Evolutionary conservation across 1,140 invertebrate species (phyloP).

Genomic region (Drosophila nannoptera): DNA sequence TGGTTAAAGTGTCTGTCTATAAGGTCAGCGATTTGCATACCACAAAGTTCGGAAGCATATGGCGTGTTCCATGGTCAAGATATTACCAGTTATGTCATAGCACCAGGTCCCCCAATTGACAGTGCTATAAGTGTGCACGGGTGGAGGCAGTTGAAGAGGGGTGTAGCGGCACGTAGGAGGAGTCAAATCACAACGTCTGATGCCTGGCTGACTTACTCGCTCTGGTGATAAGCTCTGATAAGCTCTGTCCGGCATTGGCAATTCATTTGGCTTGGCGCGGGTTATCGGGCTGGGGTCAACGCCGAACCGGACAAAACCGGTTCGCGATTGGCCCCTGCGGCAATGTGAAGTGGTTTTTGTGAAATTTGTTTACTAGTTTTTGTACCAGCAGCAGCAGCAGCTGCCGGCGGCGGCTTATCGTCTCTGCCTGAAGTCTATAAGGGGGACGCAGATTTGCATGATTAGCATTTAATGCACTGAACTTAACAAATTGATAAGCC

Average conservation of each 20-base stretch:
- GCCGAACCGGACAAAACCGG: slow-evolving; percentile 25
- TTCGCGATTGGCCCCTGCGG: slow-evolving; percentile 13
- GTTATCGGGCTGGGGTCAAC: slow-evolving; percentile 38
- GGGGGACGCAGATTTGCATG: slow-evolving; percentile 1
- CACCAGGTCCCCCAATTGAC: no score
- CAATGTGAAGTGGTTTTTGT: slow-evolving; percentile 26
- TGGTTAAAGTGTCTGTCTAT: not conserved
- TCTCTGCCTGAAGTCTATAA: no score
- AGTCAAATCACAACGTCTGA: slow-evolving; percentile 14
- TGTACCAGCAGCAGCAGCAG: not conserved
- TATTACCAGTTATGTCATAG: not conserved
- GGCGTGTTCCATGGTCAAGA: not conserved
- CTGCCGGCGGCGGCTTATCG: no score
- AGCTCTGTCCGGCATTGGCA: slow-evolving; percentile 28
- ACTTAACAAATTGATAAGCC: not conserved
- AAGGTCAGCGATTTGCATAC: not conserved
- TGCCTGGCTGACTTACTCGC: slow-evolving; percentile 25
- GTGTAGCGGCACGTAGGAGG: not conserved
- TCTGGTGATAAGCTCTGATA: no score
- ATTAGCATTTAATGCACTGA: not conserved
- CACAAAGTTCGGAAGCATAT: not conserved
- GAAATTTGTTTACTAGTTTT: slow-evolving; percentile 44
- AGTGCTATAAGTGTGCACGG: no score
- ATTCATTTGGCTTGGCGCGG: slow-evolving; percentile 28
- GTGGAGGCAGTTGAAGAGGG: no score